These are phyloP conservation scores for Sebastes nivosus DNA, from an alignment of 2,797 vertebrate species.

Conservation along the genomic window DNA sequence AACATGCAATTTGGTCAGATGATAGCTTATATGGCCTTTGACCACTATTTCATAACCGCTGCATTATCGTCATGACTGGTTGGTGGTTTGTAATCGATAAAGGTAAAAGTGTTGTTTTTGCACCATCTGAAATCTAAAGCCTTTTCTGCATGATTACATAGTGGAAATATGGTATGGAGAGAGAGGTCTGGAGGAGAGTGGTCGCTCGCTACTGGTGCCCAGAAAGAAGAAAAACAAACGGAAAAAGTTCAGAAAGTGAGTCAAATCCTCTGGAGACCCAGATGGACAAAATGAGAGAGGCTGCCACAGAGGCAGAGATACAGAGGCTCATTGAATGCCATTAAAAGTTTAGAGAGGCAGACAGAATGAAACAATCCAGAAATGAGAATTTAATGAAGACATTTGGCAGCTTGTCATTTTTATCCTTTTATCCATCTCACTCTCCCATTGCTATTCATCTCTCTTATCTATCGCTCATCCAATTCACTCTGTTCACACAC, in stretches of 20 bases:
- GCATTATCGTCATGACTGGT: background rate
- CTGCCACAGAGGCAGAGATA: constrained; percentile 21
- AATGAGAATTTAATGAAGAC: constrained; percentile 69
- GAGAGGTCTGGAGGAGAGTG: background rate
- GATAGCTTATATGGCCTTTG: background rate
- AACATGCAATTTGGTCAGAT: background rate
- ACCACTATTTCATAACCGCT: background rate
- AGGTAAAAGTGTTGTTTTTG: background rate
- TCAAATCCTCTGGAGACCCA: background rate
- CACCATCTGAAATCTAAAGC: background rate
- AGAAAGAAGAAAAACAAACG: background rate
- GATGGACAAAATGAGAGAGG: constrained; percentile 17
- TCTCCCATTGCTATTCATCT: constrained; percentile 21
- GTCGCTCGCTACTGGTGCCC: background rate
- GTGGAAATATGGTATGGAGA: background rate
- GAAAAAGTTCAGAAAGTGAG: constrained; percentile 20
- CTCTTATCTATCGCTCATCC: constrained; percentile 9
- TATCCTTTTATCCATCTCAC: constrained; percentile 28
- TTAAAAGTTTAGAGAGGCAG: constrained; percentile 59
- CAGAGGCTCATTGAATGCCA: constrained; percentile 29
- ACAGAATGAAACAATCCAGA: constrained; percentile 50
- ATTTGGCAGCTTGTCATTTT: constrained; percentile 62
- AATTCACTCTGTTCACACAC: constrained; percentile 1
- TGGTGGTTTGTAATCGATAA: background rate
- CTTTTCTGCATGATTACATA: background rate